phyloP scores from a whole-genome alignment of 2,888 invertebrate species.

The Leptinotarsa haldemani region DNA sequence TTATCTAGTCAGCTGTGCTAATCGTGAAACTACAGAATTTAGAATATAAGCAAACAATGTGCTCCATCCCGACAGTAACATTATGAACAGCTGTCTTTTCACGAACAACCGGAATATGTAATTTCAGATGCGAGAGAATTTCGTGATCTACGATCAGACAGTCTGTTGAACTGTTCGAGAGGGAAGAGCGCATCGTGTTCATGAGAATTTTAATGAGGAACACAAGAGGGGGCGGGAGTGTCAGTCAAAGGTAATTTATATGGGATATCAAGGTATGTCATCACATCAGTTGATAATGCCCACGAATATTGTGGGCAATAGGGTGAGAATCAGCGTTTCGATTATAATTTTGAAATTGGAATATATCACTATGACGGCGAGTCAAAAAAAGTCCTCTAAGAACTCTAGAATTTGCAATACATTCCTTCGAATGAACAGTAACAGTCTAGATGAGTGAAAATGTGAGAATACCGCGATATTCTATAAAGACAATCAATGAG shows the following conservation, averaged over 20 bases:
- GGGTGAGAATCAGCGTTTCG: neutral
- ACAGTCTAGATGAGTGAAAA: too few relatives aligned
- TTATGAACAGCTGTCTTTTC: constrained; percentile 4
- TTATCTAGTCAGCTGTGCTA: too few relatives aligned
- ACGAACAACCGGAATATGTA: neutral
- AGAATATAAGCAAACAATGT: neutral
- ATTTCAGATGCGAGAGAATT: neutral
- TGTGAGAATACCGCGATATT: too few relatives aligned
- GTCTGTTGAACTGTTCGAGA: neutral
- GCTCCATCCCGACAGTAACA: neutral
- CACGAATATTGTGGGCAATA: neutral
- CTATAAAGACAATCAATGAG: too few relatives aligned
- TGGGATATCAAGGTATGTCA: constrained; percentile 1
- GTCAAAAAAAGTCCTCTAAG: too few relatives aligned
- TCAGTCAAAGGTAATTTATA: constrained; percentile 7
- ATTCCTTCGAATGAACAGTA: too few relatives aligned
- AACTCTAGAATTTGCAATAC: too few relatives aligned
- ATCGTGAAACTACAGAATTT: too few relatives aligned
- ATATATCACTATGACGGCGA: too few relatives aligned
- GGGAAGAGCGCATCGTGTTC: neutral
- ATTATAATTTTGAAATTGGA: too few relatives aligned
- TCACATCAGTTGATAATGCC: neutral
- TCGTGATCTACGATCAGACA: constrained; percentile 6
- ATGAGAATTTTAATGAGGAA: constrained; percentile 9
- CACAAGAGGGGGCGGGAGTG: constrained; percentile 12